Base-by-base conservation (phyloP, 2,113 vertebrate species). In the Rousettus leschenaultii region DNA sequence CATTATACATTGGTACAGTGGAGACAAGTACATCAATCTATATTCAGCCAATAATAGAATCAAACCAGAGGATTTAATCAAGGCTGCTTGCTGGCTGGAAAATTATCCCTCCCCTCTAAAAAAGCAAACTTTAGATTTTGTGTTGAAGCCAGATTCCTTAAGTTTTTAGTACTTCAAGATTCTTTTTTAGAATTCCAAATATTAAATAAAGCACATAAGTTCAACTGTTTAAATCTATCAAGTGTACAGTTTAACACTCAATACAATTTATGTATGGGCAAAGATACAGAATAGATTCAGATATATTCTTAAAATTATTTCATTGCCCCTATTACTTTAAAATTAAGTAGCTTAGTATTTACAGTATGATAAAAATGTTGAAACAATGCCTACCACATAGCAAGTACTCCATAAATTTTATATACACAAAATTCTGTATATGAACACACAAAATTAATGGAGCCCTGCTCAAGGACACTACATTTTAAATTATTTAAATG, bases 1-100 rank as follows among this genome's bases (percentile, higher is more conserved):
- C 86, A 98, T 97, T 97, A 89, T 96, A 97, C 95, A 97, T 97
- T 96, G 53, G 83, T 96, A 75, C 84, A 96, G 89, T 96, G 96
- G 74, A 96, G 93, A 93, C 28, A 93, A 98, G 92, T 95, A 65
- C 86, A 98, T 96, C 94, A 96, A 95, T 96, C 89, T 96, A 18
- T 95, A 86, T 92, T 96, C 86, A 92, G 55, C 88, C 96, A 97
- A 78, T 96, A 95, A 97, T 93, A 80, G 65, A 86, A 87, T 86
- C 63, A 96, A 97, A 70, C 12, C 89, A 97, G 89, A 55, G 9
- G 83, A 85, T 97, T n/a, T n/a, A 95, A 91, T 73, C n/a, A 89
- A 57, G 9, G 16, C 51, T 93, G 28, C 33, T 90, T 87, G 24
- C 45, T 91, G 19, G n/a, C 35, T 94, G 53, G 59, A 92, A 97